These are phyloP conservation scores for Eulemur rufifrons DNA, from an alignment of 2,113 vertebrate genomes.

Conservation along the genomic window DNA sequence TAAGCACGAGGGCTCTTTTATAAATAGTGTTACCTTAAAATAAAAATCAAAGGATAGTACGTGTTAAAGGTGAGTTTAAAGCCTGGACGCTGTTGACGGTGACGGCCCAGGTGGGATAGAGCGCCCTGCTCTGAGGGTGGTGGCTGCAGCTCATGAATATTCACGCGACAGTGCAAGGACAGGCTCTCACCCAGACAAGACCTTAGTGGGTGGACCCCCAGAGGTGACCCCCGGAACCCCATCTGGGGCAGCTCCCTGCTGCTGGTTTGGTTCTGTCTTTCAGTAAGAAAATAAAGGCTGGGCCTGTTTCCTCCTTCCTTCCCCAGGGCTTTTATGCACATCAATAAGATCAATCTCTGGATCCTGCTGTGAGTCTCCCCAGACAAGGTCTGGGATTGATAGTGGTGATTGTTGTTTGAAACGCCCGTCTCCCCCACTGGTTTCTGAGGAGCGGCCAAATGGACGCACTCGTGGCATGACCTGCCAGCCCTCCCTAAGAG, in stretches of 20 bases:
- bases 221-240: neutral
- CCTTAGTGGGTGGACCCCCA: too few relatives aligned
- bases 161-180: fast-evolving
- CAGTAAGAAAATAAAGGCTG: neutral
- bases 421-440: neutral
- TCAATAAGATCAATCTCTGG: neutral
- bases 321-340: neutral
- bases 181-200: too few relatives aligned
- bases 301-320: too few relatives aligned
- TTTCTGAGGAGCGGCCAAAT: fast-evolving
- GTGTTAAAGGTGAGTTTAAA: neutral
- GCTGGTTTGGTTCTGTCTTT: neutral
- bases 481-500: neutral
- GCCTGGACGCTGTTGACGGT: too few relatives aligned
- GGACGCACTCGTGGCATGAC: neutral
- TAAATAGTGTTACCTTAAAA: neutral
- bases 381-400: neutral
- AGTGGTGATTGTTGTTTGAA: neutral
- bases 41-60: neutral
- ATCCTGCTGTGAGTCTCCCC: neutral
- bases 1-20: neutral
- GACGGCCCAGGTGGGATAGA: too few relatives aligned
- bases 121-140: neutral
- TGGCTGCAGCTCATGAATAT: neutral
- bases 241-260: too few relatives aligned